Percentiles rank a stretch among this genome's conserved stretches.
Evolutionary conservation across 2,888 invertebrate species (phyloP).

Genomic region (Caenorhabditis zanzibari): DNA sequence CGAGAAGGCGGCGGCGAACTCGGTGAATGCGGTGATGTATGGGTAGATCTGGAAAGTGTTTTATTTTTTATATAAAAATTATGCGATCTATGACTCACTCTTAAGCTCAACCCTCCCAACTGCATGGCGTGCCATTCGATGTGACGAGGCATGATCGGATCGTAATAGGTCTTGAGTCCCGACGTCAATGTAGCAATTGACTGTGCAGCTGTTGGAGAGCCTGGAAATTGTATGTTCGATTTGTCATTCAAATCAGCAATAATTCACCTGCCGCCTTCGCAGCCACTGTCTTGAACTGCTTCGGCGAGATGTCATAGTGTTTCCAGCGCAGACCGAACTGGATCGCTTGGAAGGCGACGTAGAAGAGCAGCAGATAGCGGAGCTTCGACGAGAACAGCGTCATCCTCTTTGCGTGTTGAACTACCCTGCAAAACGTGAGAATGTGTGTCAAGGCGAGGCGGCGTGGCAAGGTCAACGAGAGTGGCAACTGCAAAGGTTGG

Average conservation of each 20-base stretch:
- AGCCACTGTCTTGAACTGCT: conserved; percentile 78
- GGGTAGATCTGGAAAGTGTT: conserved; percentile 56
- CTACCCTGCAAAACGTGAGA: conserved; percentile 25
- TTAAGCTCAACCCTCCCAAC: conserved; percentile 57
- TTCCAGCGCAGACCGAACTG: conserved; percentile 76
- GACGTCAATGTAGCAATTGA: conserved; percentile 34
- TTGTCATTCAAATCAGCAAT: not conserved
- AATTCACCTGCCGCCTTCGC: conserved; percentile 63
- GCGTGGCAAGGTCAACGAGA: not conserved
- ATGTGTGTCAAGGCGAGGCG: not conserved
- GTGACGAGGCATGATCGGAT: conserved; percentile 22
- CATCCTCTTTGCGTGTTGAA: conserved; percentile 66
- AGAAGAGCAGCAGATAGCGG: conserved; percentile 71
- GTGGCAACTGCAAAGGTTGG: not conserved
- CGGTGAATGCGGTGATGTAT: conserved; percentile 77
- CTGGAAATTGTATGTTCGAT: conserved; percentile 53
- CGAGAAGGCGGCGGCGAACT: conserved; percentile 78
- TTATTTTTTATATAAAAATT: too few species aligned
- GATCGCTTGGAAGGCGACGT: conserved; percentile 63
- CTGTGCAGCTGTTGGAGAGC: conserved; percentile 48
- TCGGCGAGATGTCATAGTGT: conserved; percentile 77
- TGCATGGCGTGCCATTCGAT: conserved; percentile 65
- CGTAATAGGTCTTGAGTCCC: conserved; percentile 45
- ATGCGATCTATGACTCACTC: conserved; percentile 21
- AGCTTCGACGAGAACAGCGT: conserved; percentile 77